phyloP scores from a whole-genome alignment of 2,797 vertebrate species.

The Hoplostethus mediterraneus region DNA sequence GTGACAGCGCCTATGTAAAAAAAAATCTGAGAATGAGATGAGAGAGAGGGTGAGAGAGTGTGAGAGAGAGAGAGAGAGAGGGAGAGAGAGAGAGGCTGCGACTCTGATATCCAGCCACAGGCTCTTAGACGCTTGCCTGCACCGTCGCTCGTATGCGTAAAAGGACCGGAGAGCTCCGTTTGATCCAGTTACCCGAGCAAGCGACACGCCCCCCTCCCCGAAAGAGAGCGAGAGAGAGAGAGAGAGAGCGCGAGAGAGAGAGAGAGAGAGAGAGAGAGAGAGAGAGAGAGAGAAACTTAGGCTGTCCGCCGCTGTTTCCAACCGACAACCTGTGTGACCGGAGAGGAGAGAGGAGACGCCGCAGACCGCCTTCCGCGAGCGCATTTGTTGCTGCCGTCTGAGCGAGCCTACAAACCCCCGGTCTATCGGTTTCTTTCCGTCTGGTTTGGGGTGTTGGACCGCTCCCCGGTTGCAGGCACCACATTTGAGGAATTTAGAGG shows the following conservation, averaged over 20 bases:
- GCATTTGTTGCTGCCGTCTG: slow-evolving; percentile 49
- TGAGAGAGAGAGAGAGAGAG: no score
- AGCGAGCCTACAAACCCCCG: slow-evolving; percentile 2
- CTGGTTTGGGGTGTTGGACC: slow-evolving; percentile 17
- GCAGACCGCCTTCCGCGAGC: slow-evolving; percentile 35
- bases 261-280: background rate
- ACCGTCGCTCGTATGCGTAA: background rate
- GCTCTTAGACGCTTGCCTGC: no score
- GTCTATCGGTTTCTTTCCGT: background rate
- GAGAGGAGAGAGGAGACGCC: slow-evolving; percentile 20
- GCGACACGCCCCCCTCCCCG: no score
- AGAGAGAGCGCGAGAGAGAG: background rate
- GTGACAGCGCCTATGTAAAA: no score
- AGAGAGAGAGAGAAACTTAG: slow-evolving; percentile 28
- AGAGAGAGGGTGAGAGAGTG: no score
- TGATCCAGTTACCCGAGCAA: slow-evolving; percentile 43
- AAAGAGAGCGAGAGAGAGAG: background rate
- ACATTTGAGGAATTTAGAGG: slow-evolving; percentile 25
- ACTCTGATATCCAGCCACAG: no score
- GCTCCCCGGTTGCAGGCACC: slow-evolving; percentile 9
- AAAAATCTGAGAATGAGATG: no score
- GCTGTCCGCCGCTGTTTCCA: slow-evolving; percentile 47
- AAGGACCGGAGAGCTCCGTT: slow-evolving; percentile 13
- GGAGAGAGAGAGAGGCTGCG: no score
- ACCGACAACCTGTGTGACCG: slow-evolving; percentile 42